phyloP scores from a whole-genome alignment of 2,888 invertebrate genomes.

The Isoperla grammatica region DNA sequence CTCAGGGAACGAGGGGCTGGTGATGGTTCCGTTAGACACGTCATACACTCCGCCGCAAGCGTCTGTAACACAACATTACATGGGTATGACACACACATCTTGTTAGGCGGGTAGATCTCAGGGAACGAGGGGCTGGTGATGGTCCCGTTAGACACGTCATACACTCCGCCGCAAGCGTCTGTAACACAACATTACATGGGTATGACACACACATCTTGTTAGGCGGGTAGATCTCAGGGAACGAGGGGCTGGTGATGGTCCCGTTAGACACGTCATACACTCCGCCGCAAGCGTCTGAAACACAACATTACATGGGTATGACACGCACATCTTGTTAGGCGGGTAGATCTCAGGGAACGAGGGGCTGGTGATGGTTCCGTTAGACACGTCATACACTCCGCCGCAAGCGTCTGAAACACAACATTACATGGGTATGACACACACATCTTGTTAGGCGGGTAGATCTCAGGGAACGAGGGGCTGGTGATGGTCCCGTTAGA shows the following conservation, averaged over 20 bases:
- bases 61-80: slow-evolving; percentile 52
- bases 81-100: too few relatives aligned
- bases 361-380: slow-evolving; percentile 93
- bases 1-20: slow-evolving; percentile 95
- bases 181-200: slow-evolving; percentile 32
- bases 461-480: slow-evolving; percentile 91
- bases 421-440: too few relatives aligned
- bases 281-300: slow-evolving; percentile 92
- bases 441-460: neutral
- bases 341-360: slow-evolving; percentile 83
- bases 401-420: slow-evolving; percentile 83
- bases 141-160: slow-evolving; percentile 84
- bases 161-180: slow-evolving; percentile 96
- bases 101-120: slow-evolving; percentile 53
- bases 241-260: slow-evolving; percentile 92
- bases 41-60: slow-evolving; percentile 93
- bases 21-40: slow-evolving; percentile 85
- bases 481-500: slow-evolving; percentile 92
- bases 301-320: slow-evolving; percentile 6
- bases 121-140: slow-evolving; percentile 95
- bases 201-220: too few relatives aligned
- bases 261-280: slow-evolving; percentile 83
- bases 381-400: slow-evolving; percentile 78
- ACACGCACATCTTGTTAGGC: neutral
- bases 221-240: slow-evolving; percentile 67